Evolutionary conservation across 2,888 invertebrate species (phyloP).

Genomic region (Caprella mutica): DNA sequence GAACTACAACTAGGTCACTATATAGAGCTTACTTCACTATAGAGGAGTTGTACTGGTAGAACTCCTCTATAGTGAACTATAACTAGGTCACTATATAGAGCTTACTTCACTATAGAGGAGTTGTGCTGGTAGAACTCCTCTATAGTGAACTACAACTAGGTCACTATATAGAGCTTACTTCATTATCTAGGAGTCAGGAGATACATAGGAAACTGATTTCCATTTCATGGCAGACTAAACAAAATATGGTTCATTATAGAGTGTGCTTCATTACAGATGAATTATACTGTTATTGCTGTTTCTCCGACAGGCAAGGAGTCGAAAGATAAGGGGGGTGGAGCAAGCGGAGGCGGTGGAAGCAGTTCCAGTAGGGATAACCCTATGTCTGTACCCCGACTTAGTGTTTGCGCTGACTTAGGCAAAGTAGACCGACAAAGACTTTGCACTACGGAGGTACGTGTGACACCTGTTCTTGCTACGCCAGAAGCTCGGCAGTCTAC

Average conservation of each 20-base stretch:
- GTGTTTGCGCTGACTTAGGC: constrained; percentile 85
- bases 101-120: too few relatives aligned
- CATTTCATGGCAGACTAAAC: neutral
- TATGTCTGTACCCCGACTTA: constrained; percentile 71
- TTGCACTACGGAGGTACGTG: constrained; percentile 70
- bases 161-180: too few relatives aligned
- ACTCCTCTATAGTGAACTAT: too few relatives aligned
- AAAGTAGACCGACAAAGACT: constrained; percentile 84
- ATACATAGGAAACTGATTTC: too few relatives aligned
- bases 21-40: too few relatives aligned
- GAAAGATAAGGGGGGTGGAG: constrained; percentile 40
- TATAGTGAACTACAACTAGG: too few relatives aligned
- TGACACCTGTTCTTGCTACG: constrained; percentile 11
- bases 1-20: too few relatives aligned
- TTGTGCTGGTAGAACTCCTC: too few relatives aligned
- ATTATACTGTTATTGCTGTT: neutral
- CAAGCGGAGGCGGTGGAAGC: too few relatives aligned
- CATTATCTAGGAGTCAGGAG: too few relatives aligned
- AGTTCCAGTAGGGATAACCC: constrained; percentile 50
- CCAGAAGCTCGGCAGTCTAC: constrained; percentile 10
- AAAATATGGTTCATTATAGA: neutral
- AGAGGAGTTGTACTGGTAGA: too few relatives aligned
- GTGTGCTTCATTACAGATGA: neutral
- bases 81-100: too few relatives aligned
- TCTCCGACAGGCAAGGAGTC: constrained; percentile 36